These are phyloP conservation scores for Chaunax sp. DNA, from an alignment of 2,797 vertebrate genomes.

Conservation along the genomic window DNA sequence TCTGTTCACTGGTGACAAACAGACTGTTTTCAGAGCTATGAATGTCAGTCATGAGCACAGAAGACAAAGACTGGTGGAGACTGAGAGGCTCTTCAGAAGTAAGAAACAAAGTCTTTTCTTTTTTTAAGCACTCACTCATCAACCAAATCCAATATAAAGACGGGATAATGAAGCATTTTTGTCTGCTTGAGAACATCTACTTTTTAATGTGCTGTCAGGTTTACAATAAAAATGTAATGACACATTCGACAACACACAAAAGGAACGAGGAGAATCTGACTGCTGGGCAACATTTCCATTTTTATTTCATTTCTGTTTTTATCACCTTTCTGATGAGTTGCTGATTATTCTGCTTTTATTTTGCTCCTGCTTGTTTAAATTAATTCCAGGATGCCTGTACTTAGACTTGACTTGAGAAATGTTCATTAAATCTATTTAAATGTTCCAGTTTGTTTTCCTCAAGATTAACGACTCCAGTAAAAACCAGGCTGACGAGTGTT, in stretches of 20 bases:
- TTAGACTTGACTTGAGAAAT: conserved; percentile 20
- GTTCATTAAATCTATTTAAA: conserved; percentile 25
- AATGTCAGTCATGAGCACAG: conserved; percentile 25
- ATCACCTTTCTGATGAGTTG: conserved; percentile 28
- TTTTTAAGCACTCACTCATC: conserved; percentile 41
- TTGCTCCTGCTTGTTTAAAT: conserved; percentile 20
- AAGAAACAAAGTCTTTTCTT: conserved; percentile 35
- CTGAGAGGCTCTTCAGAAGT: conserved; percentile 18
- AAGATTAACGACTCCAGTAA: conserved; percentile 21
- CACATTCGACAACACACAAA: conserved; percentile 47
- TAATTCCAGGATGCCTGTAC: conserved; percentile 21
- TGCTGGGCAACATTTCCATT: conserved; percentile 27
- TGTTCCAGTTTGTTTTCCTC: conserved; percentile 29
- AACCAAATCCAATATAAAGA: conserved; percentile 59
- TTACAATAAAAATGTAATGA: conserved; percentile 65
- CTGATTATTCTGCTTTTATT: conserved; percentile 39
- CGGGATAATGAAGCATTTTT: conserved; percentile 52
- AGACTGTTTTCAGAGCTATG: conserved; percentile 20
- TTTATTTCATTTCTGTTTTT: conserved; percentile 38
- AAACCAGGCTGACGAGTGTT: not conserved
- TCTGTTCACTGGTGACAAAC: conserved; percentile 8
- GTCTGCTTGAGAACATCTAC: conserved; percentile 44
- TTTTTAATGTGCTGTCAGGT: conserved; percentile 57
- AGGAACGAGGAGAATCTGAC: conserved; percentile 3
- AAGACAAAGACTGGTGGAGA: conserved; percentile 22